Evolutionary conservation across 2,888 invertebrate species (phyloP).

Genomic region (Lithodes maja): DNA sequence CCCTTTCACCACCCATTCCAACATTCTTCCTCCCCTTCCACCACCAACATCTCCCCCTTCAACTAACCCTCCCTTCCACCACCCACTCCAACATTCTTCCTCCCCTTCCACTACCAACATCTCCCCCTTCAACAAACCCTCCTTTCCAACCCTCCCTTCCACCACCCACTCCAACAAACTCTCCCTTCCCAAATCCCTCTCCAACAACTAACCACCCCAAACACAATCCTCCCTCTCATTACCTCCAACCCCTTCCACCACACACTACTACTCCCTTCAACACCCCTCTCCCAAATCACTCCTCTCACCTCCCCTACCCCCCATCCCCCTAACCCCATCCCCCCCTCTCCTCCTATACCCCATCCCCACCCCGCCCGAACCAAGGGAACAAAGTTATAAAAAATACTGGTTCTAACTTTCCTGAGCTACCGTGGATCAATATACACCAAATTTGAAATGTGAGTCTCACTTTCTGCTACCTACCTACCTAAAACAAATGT

Average conservation of each 20-base stretch:
- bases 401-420: slow-evolving; percentile 49
- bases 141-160: background rate
- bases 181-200: background rate
- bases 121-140: background rate
- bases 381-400: slow-evolving; percentile 48
- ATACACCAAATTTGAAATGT: slow-evolving; percentile 49
- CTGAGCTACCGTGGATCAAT: slow-evolving; percentile 31
- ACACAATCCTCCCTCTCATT: background rate
- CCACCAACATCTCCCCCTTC: background rate
- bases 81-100: no score
- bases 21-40: background rate
- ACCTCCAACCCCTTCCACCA: background rate
- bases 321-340: background rate
- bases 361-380: background rate
- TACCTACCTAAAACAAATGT: background rate
- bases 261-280: no score
- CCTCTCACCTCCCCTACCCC: slow-evolving; percentile 14
- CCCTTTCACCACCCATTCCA: background rate
- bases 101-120: background rate
- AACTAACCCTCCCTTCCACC: background rate
- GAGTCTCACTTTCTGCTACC: slow-evolving; percentile 33
- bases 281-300: background rate
- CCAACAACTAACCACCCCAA: no score
- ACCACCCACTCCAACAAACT: background rate
- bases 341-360: slow-evolving; percentile 3